phyloP scores from a whole-genome alignment of 2,888 invertebrate genomes.

The Dendrolimus pini region DNA sequence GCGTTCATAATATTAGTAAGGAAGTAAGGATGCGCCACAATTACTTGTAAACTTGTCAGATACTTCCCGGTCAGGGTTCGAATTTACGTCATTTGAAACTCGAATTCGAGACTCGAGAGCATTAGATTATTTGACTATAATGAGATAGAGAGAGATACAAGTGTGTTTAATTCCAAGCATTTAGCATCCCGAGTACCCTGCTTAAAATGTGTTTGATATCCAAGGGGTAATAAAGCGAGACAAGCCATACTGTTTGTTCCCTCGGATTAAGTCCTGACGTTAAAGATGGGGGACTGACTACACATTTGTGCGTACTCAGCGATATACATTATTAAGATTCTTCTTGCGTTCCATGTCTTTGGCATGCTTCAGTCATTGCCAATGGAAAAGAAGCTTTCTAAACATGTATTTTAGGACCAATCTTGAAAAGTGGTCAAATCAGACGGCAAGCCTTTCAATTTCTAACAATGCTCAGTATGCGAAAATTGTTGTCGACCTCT shows the following conservation, averaged over 20 bases:
- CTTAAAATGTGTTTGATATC: background rate
- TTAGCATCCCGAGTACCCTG: background rate
- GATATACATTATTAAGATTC: slow-evolving; percentile 49
- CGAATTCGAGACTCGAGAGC: no score
- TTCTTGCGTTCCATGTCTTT: slow-evolving; percentile 28
- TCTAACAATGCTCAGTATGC: slow-evolving; percentile 56
- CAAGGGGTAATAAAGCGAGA: slow-evolving; percentile 19
- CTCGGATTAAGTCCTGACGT: slow-evolving; percentile 26
- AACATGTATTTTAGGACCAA: background rate
- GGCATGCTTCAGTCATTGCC: background rate
- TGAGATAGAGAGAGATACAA: no score
- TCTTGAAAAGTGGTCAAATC: slow-evolving; percentile 9
- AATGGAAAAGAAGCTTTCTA: slow-evolving; percentile 7
- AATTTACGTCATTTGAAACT: no score
- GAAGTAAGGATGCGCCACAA: no score
- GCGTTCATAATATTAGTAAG: no score
- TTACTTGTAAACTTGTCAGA: no score
- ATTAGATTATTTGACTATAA: no score
- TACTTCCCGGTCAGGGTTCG: no score
- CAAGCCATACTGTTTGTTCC: slow-evolving; percentile 14
- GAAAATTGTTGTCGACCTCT: slow-evolving; percentile 58
- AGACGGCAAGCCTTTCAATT: slow-evolving; percentile 50
- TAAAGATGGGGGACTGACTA: slow-evolving; percentile 25
- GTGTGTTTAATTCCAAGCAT: background rate
- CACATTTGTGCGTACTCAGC: slow-evolving; percentile 31